Conservation (phyloP, 2,113 vertebrate species). For the Serinus canaria region DNA sequence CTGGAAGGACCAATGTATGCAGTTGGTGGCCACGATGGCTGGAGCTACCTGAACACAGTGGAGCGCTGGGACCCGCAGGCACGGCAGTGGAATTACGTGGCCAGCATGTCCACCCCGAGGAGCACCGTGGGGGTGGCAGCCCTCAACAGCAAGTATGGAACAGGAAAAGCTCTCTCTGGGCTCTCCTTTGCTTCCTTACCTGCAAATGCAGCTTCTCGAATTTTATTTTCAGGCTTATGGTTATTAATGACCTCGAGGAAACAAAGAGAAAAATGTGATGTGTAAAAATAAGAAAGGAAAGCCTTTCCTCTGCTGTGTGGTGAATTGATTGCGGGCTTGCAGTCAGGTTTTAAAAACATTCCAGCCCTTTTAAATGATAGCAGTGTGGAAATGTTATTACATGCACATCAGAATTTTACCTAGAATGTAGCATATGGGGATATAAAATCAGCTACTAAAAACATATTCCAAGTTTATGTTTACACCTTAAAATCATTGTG, state of each 20-base stretch:
- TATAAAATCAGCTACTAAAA: neutral
- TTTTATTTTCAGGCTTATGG: neutral
- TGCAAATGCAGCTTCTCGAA: neutral
- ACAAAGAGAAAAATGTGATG: neutral
- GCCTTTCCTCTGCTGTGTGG: neutral
- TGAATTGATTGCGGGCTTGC: neutral
- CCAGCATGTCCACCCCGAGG: conserved; percentile 94
- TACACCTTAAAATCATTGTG: neutral
- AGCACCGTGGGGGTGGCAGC: conserved; percentile 94
- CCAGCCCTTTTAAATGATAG: neutral
- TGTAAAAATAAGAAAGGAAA: neutral
- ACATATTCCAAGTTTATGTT: neutral
- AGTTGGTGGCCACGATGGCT: conserved; percentile 95
- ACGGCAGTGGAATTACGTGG: conserved; percentile 96
- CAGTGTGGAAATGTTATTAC: neutral
- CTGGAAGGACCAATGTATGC: conserved; percentile 99
- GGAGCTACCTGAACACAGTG: conserved; percentile 97
- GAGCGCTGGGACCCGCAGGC: conserved; percentile 97
- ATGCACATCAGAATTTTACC: neutral
- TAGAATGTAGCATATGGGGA: neutral
- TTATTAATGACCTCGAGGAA: neutral
- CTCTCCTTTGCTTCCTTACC: neutral
- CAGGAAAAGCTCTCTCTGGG: neutral
- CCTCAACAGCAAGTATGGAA: conserved; percentile 91
- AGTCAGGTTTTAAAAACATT: neutral